Evolutionary conservation across 2,113 vertebrate species (phyloP), one percentile per base, ranked within the genome.

Genomic region (Silurus meridionalis): DNA sequence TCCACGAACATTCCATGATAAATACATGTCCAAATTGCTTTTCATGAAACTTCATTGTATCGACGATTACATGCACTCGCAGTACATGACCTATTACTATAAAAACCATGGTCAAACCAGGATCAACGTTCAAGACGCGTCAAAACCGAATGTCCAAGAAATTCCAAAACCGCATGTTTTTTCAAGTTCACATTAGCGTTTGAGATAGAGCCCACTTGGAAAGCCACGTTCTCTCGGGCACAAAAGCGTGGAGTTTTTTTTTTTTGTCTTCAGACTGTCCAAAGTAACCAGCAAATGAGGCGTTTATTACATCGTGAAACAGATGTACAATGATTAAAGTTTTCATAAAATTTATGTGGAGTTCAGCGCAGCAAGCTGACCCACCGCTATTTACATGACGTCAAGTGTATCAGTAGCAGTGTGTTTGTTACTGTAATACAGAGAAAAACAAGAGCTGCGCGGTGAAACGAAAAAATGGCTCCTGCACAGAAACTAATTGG

Each of bases 321-420:
- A 89, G 88, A 87, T 87, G 88, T 87, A 66, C 52, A n/a, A 83
- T 83, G 85, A 89, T 85, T 87, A 86, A 74, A 89, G 88, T 80
- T 82, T 74, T 82, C 80, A 60, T 87, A 77, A 85, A 80, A 83
- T 80, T 75, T 80, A 83, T 66, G 83, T 6, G 4, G 82, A 85
- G 86, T 89, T 85, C 81, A 78, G 66, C 80, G 60, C 83, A 84
- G 86, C 86, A 75, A 50, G 50, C 86, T 64, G 37, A 85, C 57
- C 55, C 72, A 10, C 57, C 79, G 55, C 82, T 77, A 84, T 89
- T 87, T 87, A 89, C 86, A 86, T 89, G 88, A 87, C 84, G 87
- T 86, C 80, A 87, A 75, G 85, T 63, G 82, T 80, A 87, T 86
- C 86, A 55, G 88, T 89, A 89, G 88, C 88, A 83, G 84, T 61